Evolutionary conservation across 2,113 vertebrate species (phyloP).

Genomic region (Psittacula cyanocephala): DNA sequence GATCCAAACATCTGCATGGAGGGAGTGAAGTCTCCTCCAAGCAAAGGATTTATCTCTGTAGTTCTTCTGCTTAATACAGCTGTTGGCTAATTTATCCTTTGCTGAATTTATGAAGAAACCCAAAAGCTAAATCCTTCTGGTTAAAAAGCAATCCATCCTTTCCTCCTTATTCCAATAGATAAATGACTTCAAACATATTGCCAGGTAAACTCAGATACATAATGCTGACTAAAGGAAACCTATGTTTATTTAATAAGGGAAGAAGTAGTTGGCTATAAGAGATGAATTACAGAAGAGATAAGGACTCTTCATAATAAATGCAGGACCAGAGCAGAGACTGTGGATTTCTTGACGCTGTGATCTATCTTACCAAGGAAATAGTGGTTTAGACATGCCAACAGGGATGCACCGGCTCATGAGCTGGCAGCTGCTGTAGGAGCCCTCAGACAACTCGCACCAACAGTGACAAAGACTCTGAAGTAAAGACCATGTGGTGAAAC

Average conservation of each 20-base stretch:
- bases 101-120: neutral
- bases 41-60: neutral
- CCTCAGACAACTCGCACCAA: fast-evolving
- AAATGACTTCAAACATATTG: neutral
- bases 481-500: neutral
- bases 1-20: neutral
- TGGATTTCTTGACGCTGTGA: neutral
- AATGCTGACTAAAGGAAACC: neutral
- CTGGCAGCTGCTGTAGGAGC: neutral
- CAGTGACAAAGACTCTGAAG: neutral
- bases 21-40: neutral
- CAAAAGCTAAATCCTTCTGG: neutral
- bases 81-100: neutral
- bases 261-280: neutral
- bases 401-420: fast-evolving
- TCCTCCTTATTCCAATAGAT: neutral
- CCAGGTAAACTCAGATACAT: neutral
- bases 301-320: neutral
- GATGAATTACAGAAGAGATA: neutral
- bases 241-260: neutral
- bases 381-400: neutral
- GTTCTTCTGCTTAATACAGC: neutral
- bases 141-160: neutral
- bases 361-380: neutral
- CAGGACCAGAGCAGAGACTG: neutral